Percentiles rank a stretch among this genome's conserved stretches.
Conservation (phyloP, 92 coral and sea anemone genomes). For the Umimayanthus chanpuru region DNA sequence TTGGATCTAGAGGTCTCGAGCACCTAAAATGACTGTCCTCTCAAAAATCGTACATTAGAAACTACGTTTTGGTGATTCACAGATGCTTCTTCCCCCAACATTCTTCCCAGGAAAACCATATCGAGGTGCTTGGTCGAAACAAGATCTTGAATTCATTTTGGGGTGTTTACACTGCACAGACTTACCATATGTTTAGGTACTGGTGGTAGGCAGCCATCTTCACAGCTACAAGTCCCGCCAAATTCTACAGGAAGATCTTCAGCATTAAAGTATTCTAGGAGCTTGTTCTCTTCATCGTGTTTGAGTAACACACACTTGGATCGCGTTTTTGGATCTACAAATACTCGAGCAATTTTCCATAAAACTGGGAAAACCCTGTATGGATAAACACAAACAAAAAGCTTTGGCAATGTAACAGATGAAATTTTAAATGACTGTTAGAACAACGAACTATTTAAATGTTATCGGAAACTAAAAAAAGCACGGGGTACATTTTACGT, state of each 20-base stretch:
- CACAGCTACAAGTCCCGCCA: conserved; percentile 90
- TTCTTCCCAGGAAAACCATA: too few relatives aligned
- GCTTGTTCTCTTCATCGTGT: conserved; percentile 67
- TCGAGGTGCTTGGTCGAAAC: neutral
- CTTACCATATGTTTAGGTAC: conserved; percentile 95
- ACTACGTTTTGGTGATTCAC: too few relatives aligned
- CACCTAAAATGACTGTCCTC: too few relatives aligned
- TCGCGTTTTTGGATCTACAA: conserved; percentile 92
- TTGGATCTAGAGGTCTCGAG: too few relatives aligned
- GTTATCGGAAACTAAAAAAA: too few relatives aligned
- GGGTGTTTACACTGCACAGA: neutral
- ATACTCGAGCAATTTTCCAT: conserved; percentile 88
- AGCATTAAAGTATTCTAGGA: conserved; percentile 80
- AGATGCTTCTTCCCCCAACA: too few relatives aligned
- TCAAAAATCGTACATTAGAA: too few relatives aligned
- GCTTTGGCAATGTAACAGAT: too few relatives aligned
- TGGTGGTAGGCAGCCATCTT: conserved; percentile 88
- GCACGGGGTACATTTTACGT: too few relatives aligned
- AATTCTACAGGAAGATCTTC: conserved; percentile 88
- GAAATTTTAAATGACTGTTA: too few relatives aligned
- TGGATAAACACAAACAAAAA: neutral
- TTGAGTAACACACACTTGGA: conserved; percentile 86
- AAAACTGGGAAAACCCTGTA: conserved; percentile 92
- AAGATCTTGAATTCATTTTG: neutral
- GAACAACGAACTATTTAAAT: too few relatives aligned